phyloP scores from a whole-genome alignment of 1,140 invertebrate species.

The Euglossa dilemma region DNA sequence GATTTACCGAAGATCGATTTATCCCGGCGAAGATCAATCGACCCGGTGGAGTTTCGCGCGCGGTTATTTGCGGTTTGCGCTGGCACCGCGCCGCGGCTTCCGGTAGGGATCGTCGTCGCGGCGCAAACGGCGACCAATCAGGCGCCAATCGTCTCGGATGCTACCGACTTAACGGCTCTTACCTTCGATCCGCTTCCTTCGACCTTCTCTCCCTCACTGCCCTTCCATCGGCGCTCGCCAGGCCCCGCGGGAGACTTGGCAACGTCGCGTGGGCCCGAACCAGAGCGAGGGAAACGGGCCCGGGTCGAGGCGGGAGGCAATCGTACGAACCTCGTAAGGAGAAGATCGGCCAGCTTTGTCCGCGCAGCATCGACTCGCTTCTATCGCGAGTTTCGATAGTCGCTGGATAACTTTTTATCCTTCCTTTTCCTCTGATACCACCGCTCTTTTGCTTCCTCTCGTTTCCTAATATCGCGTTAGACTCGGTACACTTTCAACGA shows the following conservation, averaged over 20 bases:
- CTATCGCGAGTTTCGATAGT: neutral
- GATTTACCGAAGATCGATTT: neutral
- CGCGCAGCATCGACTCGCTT: neutral
- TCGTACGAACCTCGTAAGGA: constrained; percentile 38
- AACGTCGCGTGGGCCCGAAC: constrained; percentile 61
- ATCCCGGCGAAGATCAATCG: neutral
- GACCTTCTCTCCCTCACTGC: constrained; percentile 58
- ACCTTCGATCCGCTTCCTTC: constrained; percentile 58
- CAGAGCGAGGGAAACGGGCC: constrained; percentile 51
- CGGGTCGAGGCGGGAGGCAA: constrained; percentile 39
- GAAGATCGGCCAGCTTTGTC: constrained; percentile 52
- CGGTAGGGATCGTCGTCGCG: constrained; percentile 27
- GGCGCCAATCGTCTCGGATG: constrained; percentile 69
- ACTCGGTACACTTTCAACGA: too few relatives aligned
- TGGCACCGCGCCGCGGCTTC: constrained; percentile 24
- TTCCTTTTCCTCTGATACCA: neutral
- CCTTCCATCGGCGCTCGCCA: constrained; percentile 46
- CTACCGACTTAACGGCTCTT: constrained; percentile 70
- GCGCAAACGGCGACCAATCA: constrained; percentile 62
- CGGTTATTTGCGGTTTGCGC: constrained; percentile 40
- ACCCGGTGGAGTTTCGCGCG: neutral
- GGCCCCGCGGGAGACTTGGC: constrained; percentile 60
- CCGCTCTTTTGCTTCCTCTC: neutral
- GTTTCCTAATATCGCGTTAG: too few relatives aligned
- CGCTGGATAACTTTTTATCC: neutral